Conservation (phyloP, 1,140 invertebrate genomes). For the Zeugodacus cucurbitae region DNA sequence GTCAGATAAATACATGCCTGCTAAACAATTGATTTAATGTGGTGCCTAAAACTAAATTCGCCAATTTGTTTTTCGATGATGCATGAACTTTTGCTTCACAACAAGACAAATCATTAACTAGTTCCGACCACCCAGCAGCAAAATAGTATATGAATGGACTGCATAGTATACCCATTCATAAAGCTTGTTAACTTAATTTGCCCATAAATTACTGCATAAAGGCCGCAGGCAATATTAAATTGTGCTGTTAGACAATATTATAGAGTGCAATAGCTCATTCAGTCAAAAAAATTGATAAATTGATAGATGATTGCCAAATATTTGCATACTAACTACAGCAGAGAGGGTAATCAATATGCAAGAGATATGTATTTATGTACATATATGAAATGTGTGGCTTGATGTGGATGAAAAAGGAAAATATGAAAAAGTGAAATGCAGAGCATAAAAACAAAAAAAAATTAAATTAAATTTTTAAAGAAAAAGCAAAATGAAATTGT, state of each 20-base stretch:
- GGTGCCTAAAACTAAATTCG: no score
- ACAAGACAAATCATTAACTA: neutral
- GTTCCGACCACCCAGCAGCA: neutral
- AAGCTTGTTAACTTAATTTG: conserved; percentile 33
- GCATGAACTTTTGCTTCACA: neutral
- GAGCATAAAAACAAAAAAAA: neutral
- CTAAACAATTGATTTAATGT: no score
- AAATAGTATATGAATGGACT: no score
- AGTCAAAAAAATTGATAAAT: conserved; percentile 16
- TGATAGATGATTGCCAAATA: conserved; percentile 5
- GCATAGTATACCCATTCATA: neutral
- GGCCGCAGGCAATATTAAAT: neutral
- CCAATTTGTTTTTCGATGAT: neutral
- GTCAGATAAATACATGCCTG: no score
- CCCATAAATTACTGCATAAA: neutral
- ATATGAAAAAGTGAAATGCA: neutral
- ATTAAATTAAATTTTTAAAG: neutral
- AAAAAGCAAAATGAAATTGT: neutral
- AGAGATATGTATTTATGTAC: neutral
- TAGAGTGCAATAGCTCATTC: conserved; percentile 26
- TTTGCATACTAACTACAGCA: conserved; percentile 3
- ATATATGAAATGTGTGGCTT: neutral
- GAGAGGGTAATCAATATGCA: neutral
- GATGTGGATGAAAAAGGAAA: neutral
- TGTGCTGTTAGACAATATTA: conserved; percentile 2